Base-by-base conservation (phyloP, 1,140 invertebrate genomes). In the Saccostrea glomerata region DNA sequence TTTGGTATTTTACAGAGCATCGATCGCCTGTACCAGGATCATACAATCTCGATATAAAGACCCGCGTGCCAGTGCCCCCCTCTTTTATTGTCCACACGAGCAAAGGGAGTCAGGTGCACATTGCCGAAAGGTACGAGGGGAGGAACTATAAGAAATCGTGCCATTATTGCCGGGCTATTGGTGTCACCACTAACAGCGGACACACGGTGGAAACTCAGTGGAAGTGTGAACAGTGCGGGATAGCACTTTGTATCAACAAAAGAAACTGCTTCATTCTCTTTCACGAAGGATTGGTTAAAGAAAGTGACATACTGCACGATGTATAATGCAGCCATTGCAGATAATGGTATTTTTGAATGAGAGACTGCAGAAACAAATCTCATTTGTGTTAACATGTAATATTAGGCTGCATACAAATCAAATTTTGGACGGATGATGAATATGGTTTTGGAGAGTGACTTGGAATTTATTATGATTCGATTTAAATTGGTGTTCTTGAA, bases 81-180 rank as follows among this genome's bases (percentile, higher is more conserved):
- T 54, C 55, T 17, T 54, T 84, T 36, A 23, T 56, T 47, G 11
- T 55, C 9, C 47, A 84, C 12, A 56, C 47, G 13, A 25, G n/a
- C 55, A 36, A 23, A 7, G 47, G 55, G 12, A 84, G 23, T 20
- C 47, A 54, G 47, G 36, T 84, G 47, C 40, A 84, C 40, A 55
- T 55, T 23, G 55, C 82, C 55, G 82, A 84, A 17, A 56, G 55
- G 20, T 54, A 54, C 40, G 55, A 54, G 20, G n/a, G 82, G 15
- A 88, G 73, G 25, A 85, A 86, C 25, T 77, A 77, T 36, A 77
- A 77, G 84, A 88, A 86, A 66, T 84, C 85, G 23, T 88, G 87
- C 36, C 47, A 47, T 55, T 88, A 86, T 56, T 88, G 87, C 63
- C 70, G 82, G 17, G 17, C 40, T 40, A 77, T 85, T 82, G 77